phyloP scores from a whole-genome alignment of 2,797 vertebrate genomes.

The Syngnathus acus region DNA sequence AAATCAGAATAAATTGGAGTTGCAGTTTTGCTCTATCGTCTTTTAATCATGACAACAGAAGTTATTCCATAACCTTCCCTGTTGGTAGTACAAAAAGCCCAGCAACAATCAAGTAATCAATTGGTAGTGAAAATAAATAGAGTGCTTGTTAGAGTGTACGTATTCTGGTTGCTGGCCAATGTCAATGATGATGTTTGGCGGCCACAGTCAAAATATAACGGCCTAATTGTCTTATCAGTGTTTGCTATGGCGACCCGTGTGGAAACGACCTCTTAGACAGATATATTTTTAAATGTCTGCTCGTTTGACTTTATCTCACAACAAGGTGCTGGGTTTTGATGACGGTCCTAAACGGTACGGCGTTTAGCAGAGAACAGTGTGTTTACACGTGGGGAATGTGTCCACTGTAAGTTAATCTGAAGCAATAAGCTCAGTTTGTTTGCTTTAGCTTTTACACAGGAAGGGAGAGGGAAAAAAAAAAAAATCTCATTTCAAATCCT shows the following conservation, averaged over 20 bases:
- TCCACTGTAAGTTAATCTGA: conserved; percentile 82
- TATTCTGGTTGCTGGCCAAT: conserved; percentile 13
- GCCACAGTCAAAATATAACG: conserved; percentile 37
- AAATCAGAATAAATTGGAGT: not conserved
- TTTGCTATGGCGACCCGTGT: conserved; percentile 75
- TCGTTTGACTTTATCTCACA: conserved; percentile 70
- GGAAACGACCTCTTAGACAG: conserved; percentile 69
- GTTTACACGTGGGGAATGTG: conserved; percentile 78
- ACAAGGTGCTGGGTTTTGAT: conserved; percentile 66
- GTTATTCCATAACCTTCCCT: not conserved
- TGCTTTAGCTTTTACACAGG: conserved; percentile 81
- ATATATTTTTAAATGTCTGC: conserved; percentile 67
- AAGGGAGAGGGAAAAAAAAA: conserved; percentile 60
- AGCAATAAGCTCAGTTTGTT: conserved; percentile 87
- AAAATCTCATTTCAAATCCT: conserved; percentile 96
- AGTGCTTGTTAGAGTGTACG: conserved; percentile 1
- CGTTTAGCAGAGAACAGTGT: conserved; percentile 71
- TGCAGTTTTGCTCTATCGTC: not conserved
- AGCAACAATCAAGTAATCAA: conserved; percentile 6
- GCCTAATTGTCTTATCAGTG: conserved; percentile 73
- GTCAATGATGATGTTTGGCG: conserved; percentile 30
- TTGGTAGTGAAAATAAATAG: conserved; percentile 2
- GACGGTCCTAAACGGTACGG: conserved; percentile 74
- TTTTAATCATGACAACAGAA: not conserved
- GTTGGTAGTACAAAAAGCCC: not conserved